Conservation (phyloP, 2,113 vertebrate genomes). For the Steatornis caripensis region DNA sequence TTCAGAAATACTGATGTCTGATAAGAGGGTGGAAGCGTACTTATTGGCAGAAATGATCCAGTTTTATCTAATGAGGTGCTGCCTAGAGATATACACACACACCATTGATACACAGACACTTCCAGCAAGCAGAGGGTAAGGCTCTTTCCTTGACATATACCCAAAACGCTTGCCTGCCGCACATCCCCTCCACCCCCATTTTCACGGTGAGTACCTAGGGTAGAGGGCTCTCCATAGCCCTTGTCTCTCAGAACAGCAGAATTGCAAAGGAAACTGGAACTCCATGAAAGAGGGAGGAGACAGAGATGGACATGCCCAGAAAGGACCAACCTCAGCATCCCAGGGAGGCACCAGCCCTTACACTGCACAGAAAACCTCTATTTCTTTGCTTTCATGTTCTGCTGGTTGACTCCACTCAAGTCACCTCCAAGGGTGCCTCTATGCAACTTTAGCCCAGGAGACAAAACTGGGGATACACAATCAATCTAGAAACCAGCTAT, state of each 20-base stretch:
- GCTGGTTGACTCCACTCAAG: neutral
- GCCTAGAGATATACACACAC: no score
- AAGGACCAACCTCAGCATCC: neutral
- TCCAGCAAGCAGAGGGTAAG: neutral
- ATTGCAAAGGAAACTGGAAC: neutral
- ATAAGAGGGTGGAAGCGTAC: no score
- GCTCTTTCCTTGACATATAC: neutral
- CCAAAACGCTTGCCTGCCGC: neutral
- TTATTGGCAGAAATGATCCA: neutral
- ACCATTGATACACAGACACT: neutral
- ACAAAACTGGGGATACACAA: neutral
- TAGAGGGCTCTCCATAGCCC: neutral
- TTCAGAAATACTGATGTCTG: neutral
- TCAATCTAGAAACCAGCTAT: neutral
- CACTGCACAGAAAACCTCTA: neutral
- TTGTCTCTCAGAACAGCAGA: neutral
- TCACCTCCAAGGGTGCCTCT: neutral
- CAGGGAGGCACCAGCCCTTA: neutral
- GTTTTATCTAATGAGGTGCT: neutral
- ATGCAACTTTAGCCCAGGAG: neutral
- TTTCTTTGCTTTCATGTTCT: neutral
- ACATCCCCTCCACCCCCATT: neutral
- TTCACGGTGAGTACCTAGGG: neutral
- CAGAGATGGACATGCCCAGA: neutral
- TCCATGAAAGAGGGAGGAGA: neutral